Evolutionary conservation across 2,888 invertebrate genomes (phyloP).

Genomic region (Patella ulyssiponensis): DNA sequence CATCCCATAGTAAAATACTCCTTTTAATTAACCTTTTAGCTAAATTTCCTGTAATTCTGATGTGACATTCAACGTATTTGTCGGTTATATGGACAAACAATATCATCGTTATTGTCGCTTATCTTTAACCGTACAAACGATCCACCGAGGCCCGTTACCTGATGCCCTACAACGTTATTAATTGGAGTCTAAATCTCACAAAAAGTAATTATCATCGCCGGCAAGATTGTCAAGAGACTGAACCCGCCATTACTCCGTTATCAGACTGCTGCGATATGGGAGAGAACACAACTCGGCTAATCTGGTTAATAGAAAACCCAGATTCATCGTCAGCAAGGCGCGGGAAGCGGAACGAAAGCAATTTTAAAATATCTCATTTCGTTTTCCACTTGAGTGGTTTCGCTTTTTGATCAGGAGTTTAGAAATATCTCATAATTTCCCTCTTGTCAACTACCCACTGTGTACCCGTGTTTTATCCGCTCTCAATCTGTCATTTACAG

Average conservation of each 20-base stretch:
- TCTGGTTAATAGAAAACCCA: neutral
- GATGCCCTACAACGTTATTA: neutral
- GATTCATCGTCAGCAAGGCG: neutral
- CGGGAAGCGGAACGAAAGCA: constrained; percentile 1
- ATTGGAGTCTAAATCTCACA: neutral
- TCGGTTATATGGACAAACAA: neutral
- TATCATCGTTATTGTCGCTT: neutral
- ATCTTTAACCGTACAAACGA: neutral
- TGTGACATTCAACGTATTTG: neutral
- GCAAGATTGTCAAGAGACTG: neutral
- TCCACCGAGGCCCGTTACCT: neutral
- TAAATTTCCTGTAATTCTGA: neutral
- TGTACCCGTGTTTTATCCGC: neutral
- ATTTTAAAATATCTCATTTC: constrained; percentile 7
- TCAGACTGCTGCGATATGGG: neutral
- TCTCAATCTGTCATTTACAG: constrained; percentile 5
- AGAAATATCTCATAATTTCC: neutral
- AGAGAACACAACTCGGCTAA: neutral
- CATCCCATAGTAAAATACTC: neutral
- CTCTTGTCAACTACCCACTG: neutral
- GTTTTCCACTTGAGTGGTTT: neutral
- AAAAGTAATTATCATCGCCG: constrained; percentile 9
- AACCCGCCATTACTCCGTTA: neutral
- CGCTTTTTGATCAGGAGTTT: neutral
- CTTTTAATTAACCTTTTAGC: constrained; percentile 6